These are phyloP conservation scores for Gallinago nigripennis DNA, from an alignment of 2,797 vertebrate genomes.

Conservation along the genomic window DNA sequence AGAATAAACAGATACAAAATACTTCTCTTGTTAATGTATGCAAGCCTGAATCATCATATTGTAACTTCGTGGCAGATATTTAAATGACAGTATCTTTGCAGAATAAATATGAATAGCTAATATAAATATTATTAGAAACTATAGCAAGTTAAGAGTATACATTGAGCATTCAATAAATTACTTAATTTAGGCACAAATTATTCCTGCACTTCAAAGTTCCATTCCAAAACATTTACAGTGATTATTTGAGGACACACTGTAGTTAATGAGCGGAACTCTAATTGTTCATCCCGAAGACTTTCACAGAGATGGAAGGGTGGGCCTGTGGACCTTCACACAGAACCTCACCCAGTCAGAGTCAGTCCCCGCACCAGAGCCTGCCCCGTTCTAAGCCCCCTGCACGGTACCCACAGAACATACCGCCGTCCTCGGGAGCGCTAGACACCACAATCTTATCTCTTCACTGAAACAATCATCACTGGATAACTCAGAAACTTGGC, in stretches of 20 bases:
- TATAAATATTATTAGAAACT: conserved; percentile 32
- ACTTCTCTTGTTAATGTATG: conserved; percentile 51
- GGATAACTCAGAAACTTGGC: not conserved
- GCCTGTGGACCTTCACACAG: not conserved
- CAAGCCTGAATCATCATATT: conserved; percentile 49
- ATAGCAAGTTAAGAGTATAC: conserved; percentile 25
- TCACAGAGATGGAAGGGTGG: not conserved
- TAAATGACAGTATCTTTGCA: conserved; percentile 49
- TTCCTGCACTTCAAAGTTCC: conserved; percentile 5
- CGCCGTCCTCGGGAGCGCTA: not conserved
- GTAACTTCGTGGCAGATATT: conserved; percentile 53
- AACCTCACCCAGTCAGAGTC: not conserved
- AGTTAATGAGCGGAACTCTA: not conserved
- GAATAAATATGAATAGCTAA: conserved; percentile 44
- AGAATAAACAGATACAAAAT: conserved; percentile 40
- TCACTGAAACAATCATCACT: not conserved
- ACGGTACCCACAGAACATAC: not conserved
- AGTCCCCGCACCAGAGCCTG: not conserved
- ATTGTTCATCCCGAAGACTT: not conserved
- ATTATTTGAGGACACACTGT: not conserved
- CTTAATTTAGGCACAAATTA: not conserved
- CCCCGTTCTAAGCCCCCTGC: not conserved
- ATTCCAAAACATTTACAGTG: not conserved
- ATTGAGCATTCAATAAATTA: not conserved
- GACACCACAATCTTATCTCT: not conserved